Evolutionary conservation across 2,888 invertebrate species (phyloP), one percentile per base, ranked within the genome.

Genomic region (Temnothorax unifasciatus): DNA sequence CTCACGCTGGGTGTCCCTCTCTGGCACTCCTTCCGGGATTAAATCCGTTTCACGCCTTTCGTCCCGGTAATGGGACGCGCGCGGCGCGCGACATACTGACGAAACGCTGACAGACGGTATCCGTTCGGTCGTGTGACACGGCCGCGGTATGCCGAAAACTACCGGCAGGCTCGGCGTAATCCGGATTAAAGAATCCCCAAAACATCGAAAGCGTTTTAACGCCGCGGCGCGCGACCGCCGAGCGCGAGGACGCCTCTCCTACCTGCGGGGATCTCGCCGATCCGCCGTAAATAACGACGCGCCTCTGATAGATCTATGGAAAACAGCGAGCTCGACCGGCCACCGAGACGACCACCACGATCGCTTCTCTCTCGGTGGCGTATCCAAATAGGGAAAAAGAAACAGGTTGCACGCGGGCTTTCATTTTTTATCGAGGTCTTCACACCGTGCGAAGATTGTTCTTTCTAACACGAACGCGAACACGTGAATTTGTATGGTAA

Each of bases 141-240:
- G 47, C n/a, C 52, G 77, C 41, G 76, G 47, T 59, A 73, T 57
- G 52, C 59, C 64, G 79, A 88, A 68, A 86, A 91, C 91, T 90
- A 92, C 90, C 90, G 88, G 91, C 90, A 90, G 92, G 89, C 90
- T 90, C 88, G 88, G 77, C 90, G 88, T 94, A 94, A 94, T 94
- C 94, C 94, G 94, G 94, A 94, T 94, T 93, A 94, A 92, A 91
- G 89, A 90, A 92, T 93, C 91, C 90, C 34, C 87, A 89, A 92
- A 94, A 94, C 94, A 94, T 86, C 93, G 88, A 94, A 94, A 94
- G 92, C 93, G 92, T 94, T 94, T 94, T 94, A 94, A 93, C 92
- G 91, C 87, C 89, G 89, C 88, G 88, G 85, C 85, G 84, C 85
- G 84, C 82, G 84, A 81, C 81, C 73, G 69, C 57, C 66, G 77